Base-by-base conservation (phyloP, 2,113 vertebrate genomes). In the Prunella fulvescens region DNA sequence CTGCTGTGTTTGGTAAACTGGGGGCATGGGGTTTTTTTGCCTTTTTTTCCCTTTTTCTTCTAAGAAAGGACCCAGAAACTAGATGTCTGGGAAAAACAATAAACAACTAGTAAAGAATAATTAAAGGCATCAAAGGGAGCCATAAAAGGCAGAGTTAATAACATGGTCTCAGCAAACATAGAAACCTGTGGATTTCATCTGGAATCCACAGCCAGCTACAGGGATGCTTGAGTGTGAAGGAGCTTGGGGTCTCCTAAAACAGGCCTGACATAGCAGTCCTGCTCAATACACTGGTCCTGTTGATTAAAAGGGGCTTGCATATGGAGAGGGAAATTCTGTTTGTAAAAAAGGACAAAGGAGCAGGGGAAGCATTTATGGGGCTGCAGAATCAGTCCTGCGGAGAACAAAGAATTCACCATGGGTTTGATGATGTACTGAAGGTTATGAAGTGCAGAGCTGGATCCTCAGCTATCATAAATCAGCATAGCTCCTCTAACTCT, bases 21-120 rank as follows among this genome's bases (percentile, higher is more conserved):
- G 29, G 19, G 76, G 26, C 19, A 5, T 29, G 26, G n/a, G 11
- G 4, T 77, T 80, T 17, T 17, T 77, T 83, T 62, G 18, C 2
- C 23, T 78, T 67, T 62, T 39, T 29, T 28, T 3, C 14, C 2
- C 5, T 24, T 85, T 81, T 48, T 39, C 54, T 84, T 54, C 51
- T 84, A 67, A 88, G 86, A 92, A 66, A 65, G 58, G 44, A 70
- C 37, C 57, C 3, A 11, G 81, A 94, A 95, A 86, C 84, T 86
- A 64, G 26, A 90, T 92, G 72, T 81, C 83, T n/a, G 9, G 78
- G 69, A 90, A 92, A 96, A 97, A 96, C 94, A 95, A 91, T 96
- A 96, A 97, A 91, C 94, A 95, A 85, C 92, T 95, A 95, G 86
- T 96, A 95, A 97, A 96, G 92, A 92, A 92, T 96, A 97, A 96